A percentile compares a stretch with the other conserved stretches of the same genome.
Conservation (phyloP, 1,140 invertebrate species). For the Lethrus apterus region DNA sequence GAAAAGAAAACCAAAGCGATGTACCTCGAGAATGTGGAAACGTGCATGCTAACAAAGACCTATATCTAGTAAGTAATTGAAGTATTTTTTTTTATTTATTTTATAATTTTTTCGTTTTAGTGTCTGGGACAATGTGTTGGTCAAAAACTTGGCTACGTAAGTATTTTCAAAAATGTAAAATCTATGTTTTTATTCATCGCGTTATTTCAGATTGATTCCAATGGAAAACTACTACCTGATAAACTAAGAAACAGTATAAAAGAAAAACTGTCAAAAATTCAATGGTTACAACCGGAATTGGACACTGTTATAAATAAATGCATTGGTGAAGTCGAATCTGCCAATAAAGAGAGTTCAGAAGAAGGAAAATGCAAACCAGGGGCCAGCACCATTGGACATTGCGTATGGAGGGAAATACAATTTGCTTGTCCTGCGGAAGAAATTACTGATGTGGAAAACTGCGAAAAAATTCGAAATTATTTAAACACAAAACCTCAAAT, state of each 20-base stretch:
- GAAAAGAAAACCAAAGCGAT: constrained; percentile 4
- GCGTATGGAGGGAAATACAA: constrained; percentile 39
- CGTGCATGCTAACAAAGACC: neutral
- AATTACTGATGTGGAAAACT: constrained; percentile 35
- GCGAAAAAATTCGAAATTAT: constrained; percentile 25
- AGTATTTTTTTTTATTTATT: no score
- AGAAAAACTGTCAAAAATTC: constrained; percentile 28
- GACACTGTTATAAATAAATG: constrained; percentile 35
- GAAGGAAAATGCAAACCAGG: constrained; percentile 33
- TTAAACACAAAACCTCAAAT: no score
- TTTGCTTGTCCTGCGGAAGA: constrained; percentile 37
- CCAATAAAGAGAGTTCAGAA: constrained; percentile 21
- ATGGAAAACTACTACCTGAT: constrained; percentile 30
- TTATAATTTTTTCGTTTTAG: no score
- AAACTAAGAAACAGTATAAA: constrained; percentile 29
- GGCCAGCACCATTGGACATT: constrained; percentile 34
- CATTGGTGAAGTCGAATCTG: constrained; percentile 30
- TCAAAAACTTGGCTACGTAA: constrained; percentile 1
- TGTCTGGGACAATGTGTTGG: constrained; percentile 5
- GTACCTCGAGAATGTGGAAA: constrained; percentile 2
- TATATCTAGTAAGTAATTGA: neutral
- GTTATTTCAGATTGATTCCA: constrained; percentile 26
- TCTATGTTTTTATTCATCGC: neutral
- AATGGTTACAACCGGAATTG: constrained; percentile 32
- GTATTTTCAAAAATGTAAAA: neutral